Base-by-base conservation (phyloP, 1,140 invertebrate species). In the Drosophila rufa region DNA sequence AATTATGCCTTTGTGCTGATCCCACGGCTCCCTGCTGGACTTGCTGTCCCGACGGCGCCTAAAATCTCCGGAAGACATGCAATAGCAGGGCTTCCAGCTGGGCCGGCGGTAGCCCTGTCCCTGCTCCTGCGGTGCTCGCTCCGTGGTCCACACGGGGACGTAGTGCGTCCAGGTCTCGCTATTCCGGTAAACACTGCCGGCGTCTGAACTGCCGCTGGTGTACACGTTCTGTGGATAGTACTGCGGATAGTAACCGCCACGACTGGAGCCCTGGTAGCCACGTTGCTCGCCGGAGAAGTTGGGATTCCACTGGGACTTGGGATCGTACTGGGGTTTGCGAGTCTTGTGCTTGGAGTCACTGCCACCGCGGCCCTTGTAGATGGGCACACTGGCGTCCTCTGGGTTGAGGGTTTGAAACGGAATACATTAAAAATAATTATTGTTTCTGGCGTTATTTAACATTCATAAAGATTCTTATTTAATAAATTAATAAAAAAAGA, bases 321-420 rank as follows among this genome's bases (percentile, higher is more conserved):
- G 82, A 68, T 92, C 87, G 19, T 90, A 70, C 7, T 30, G 27
- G 15, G 84, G 84, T 8, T 80, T 80, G 1, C 80, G 64, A 6
- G 69, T 58, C 27, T 84, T 89, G 57, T 92, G 86, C 43, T 79
- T 90, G 7, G 82, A 56, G 12, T 89, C 80, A 40, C 58, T 73
- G 38, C 85, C 75, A 22, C 65, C 75, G 5, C 92, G 81, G n/a
- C 91, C 92, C 61, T 92, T 92, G 56, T 81, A 93, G 48, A 93
- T 91, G 33, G 92, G 92, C 25, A 93, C 92, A 64, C 91, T 92
- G 33, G 92, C 92, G 57, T 93, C 91, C 62, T 93, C 90, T 92
- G 27, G 42, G 46, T 30, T n/a, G 4, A 7, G 8, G 6, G 30
- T 48, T 27, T 14, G 1, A 22, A 19, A 30, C 27, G 27, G 27